Evolutionary conservation across 1,140 invertebrate genomes (phyloP), one percentile per base, ranked within the genome.

Genomic region (Stenopsyche tienmushanensis): DNA sequence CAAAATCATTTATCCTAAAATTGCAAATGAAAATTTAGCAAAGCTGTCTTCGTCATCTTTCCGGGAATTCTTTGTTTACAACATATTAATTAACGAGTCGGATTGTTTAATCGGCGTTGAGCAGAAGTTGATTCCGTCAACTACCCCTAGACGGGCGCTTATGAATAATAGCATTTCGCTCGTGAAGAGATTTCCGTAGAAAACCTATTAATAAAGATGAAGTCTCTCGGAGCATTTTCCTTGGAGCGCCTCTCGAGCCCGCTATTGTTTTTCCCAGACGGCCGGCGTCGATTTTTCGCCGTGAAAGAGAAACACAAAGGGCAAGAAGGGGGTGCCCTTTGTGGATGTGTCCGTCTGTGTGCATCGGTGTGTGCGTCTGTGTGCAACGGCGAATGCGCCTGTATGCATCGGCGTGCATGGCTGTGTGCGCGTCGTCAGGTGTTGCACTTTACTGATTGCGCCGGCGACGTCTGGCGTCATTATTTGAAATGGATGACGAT

Each of bases 391-490:
- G 7, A 29, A 25, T 24, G 3, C 10, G 10, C 17, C 20, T 65
- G 39, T 10, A 17, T 50, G n/a, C 10, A 41, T 41, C 18, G 60
- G 62, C 29, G 18, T 54, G 17, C 25, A 18, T 25, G 10, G 41
- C 41, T 8, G 10, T 9, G 26, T 21, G 17, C 5, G 39, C 21
- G 45, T 44, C 44, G 34, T n/a, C 64, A 59, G 68, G 54, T 53
- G 54, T 34, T 70, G 68, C 68, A 70, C 68, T 70, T 64, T 70
- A 42, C 68, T 70, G 68, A 70, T 70, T 70, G 68, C 64, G 60
- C 25, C 24, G 49, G 17, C 47, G 55, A 62, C 24, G 59, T 25
- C 20, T 7, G 59, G 24, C 64, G 42, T 69, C 67, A 69, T 69
- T 69, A 69, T 69, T 58, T 23, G 50, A 53, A 60, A 41, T 64